A percentile compares a stretch with the other conserved stretches of the same genome.
These are phyloP conservation scores for Sturnus vulgaris DNA, from an alignment of 2,113 vertebrate species.

Conservation along the genomic window DNA sequence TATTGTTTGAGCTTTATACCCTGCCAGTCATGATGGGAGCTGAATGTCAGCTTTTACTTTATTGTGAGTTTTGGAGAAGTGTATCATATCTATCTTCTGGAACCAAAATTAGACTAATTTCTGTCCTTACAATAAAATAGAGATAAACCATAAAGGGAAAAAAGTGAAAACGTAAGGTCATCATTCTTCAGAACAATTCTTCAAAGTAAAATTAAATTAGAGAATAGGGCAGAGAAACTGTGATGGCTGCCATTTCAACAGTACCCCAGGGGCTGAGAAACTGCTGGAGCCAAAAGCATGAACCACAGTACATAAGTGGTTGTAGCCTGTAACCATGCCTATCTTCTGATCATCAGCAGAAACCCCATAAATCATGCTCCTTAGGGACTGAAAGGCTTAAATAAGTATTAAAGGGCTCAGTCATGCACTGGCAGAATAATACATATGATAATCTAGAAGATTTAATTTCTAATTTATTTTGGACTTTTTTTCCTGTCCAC, in stretches of 20 bases:
- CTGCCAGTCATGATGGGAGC: neutral
- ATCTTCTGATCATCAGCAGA: slow-evolving; percentile 2
- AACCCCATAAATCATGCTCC: neutral
- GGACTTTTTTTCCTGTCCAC: neutral
- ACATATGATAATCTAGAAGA: neutral
- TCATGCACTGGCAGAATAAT: neutral
- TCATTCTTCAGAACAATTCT: neutral
- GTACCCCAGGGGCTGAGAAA: neutral
- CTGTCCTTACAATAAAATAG: neutral
- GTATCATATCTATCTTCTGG: neutral
- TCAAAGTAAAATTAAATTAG: slow-evolving; percentile 4
- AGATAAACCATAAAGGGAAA: neutral
- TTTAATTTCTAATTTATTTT: slow-evolving; percentile 9
- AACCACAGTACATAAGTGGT: neutral
- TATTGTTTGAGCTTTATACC: neutral
- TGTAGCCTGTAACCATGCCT: neutral
- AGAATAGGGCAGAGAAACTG: neutral
- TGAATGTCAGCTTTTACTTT: neutral
- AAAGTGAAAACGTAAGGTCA: neutral
- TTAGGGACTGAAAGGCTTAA: neutral
- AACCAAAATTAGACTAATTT: neutral
- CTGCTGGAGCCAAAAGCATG: neutral
- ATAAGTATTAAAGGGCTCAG: neutral
- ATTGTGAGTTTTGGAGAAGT: neutral
- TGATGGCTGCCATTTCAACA: neutral